Evolutionary conservation across 1,140 invertebrate species (phyloP).

Genomic region (Pseudomyrmex gracilis): DNA sequence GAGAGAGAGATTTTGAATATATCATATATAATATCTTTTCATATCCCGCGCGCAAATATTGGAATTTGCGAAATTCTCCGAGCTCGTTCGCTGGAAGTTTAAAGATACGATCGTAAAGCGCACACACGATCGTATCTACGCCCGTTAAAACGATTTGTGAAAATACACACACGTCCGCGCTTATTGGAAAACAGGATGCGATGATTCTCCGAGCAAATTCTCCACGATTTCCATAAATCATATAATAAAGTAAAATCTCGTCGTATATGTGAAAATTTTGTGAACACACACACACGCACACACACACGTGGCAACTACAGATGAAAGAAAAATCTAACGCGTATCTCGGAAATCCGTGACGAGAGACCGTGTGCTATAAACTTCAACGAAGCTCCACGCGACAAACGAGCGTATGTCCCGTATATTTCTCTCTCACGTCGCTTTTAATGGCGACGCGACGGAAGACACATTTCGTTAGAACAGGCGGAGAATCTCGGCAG

Average conservation of each 20-base stretch:
- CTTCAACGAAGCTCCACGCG: neutral
- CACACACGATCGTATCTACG: neutral
- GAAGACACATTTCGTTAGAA: constrained; percentile 49
- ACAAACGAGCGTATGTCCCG: neutral
- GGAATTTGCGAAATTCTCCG: constrained; percentile 47
- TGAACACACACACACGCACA: neutral
- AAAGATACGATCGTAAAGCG: neutral
- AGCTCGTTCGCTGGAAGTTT: constrained; percentile 1
- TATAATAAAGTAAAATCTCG: too few species aligned
- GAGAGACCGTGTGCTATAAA: constrained; percentile 11
- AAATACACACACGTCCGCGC: neutral
- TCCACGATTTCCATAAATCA: too few species aligned
- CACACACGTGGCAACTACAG: neutral
- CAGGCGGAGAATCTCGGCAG: constrained; percentile 44
- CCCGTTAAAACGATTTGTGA: constrained; percentile 17
- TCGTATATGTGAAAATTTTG: neutral
- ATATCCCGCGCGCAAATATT: constrained; percentile 70
- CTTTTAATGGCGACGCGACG: constrained; percentile 12
- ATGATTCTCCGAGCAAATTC: too few species aligned
- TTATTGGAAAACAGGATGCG: neutral
- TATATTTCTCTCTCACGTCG: constrained; percentile 42
- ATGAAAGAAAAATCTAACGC: neutral
- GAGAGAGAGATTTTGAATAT: constrained; percentile 53
- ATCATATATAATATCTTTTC: constrained; percentile 63
- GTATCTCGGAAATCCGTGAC: neutral